Percentiles rank a stretch among this genome's conserved stretches.
Evolutionary conservation across 2,113 vertebrate species (phyloP).

Genomic region (Pituophis catenifer): DNA sequence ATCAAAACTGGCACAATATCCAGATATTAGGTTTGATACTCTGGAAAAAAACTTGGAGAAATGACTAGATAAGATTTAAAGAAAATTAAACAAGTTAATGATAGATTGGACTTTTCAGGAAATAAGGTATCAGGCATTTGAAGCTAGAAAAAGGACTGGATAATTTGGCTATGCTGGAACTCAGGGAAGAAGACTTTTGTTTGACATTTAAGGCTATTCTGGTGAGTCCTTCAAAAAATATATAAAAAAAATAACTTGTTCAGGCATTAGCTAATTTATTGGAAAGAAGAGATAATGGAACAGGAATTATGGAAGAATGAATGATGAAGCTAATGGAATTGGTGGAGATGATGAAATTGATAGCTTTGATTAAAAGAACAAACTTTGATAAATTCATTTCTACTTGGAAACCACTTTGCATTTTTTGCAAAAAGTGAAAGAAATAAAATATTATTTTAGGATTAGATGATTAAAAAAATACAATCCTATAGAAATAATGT

Average conservation of each 20-base stretch:
- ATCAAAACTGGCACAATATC: not conserved
- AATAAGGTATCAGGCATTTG: not conserved
- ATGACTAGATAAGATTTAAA: not conserved
- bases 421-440: not conserved
- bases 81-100: not conserved
- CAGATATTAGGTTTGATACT: not conserved
- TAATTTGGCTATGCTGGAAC: not conserved
- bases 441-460: not conserved
- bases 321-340: not conserved
- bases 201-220: not conserved
- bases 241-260: not conserved
- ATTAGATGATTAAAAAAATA: not conserved
- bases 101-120: not conserved
- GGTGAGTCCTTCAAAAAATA: not conserved
- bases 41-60: not conserved
- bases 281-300: not conserved
- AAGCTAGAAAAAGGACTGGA: not conserved
- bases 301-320: not conserved
- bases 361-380: not conserved
- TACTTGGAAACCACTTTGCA: not conserved
- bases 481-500: too few species aligned
- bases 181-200: not conserved
- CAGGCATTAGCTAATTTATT: not conserved
- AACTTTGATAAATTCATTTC: not conserved
- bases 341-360: not conserved